Evolutionary conservation across 2,888 invertebrate species (phyloP), one percentile per base, ranked within the genome.

Genomic region (Orthosia cruda): DNA sequence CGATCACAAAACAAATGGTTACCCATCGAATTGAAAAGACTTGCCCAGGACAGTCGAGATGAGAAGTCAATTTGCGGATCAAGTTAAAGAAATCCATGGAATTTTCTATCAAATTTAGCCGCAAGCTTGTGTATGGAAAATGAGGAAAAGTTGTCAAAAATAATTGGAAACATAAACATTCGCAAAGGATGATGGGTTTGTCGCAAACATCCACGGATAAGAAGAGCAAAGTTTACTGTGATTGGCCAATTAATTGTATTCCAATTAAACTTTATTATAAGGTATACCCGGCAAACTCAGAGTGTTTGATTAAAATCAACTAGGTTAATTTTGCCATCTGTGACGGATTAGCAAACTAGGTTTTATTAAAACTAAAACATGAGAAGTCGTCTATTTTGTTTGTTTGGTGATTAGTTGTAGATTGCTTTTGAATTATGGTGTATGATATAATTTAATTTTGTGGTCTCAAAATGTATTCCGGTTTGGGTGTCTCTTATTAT

Each of bases 251-350:
- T 86, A 86, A 82, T 89, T 89, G 81, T 84, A 89, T 87, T 88
- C 71, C 73, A 88, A 89, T 89, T 87, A 84, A 89, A 89, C 83
- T 90, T 89, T 84, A 85, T 81, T 83, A 55, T 55, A 20, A 55
- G 55, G 55, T 55, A 55, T 55, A 55, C 13, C 55, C 61, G 55
- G 55, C 15, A 13, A 55, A 23, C 5, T 13, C 55, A 15, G 55
- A 55, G 55, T 55, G 55, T 55, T 55, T 55, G 55, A 55, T 55
- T 55, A 55, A 55, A 55, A 88, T 81, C 72, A 77, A 88, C 74
- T 76, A 67, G 63, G 65, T 79, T 82, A 74, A 84, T 76, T 82
- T 80, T 78, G 59, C 73, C 75, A 75, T 77, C 74, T 76, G 74
- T 71, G n/a, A 70, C 50, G 74, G 89, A 83, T 87, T 86, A 80